Conservation (phyloP, 2,797 vertebrate genomes). For the Pelochelys cantorii region DNA sequence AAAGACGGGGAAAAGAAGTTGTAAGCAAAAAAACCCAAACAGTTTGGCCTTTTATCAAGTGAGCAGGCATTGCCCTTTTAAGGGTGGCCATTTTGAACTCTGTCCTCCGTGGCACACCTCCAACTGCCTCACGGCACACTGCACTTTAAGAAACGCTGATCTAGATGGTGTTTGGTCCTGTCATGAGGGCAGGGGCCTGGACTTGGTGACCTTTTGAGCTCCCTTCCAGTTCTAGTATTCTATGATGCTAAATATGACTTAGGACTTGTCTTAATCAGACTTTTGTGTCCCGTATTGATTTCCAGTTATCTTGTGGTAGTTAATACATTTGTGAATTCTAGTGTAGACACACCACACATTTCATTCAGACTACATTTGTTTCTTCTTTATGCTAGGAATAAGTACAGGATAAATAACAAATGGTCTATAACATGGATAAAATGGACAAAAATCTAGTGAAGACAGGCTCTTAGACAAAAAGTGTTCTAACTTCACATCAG, state of each 20-base stretch:
- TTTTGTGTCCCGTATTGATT: not conserved
- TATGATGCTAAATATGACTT: not conserved
- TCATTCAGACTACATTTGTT: not conserved
- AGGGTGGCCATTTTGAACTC: too few species aligned
- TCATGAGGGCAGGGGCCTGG: too few species aligned
- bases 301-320: not conserved
- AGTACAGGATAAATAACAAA: not conserved
- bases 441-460: rapidly evolving
- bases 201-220: too few species aligned
- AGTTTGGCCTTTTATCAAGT: too few species aligned
- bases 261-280: not conserved
- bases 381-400: not conserved
- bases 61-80: too few species aligned
- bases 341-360: not conserved
- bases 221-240: too few species aligned
- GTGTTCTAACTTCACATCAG: not conserved
- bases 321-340: not conserved
- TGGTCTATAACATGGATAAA: not conserved
- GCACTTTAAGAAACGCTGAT: too few species aligned
- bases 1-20: too few species aligned
- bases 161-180: too few species aligned
- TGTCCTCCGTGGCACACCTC: too few species aligned
- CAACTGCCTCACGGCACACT: too few species aligned
- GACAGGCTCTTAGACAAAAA: not conserved
- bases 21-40: too few species aligned